phyloP scores from a whole-genome alignment of 2,797 vertebrate genomes.

The Tachyglossus aculeatus region DNA sequence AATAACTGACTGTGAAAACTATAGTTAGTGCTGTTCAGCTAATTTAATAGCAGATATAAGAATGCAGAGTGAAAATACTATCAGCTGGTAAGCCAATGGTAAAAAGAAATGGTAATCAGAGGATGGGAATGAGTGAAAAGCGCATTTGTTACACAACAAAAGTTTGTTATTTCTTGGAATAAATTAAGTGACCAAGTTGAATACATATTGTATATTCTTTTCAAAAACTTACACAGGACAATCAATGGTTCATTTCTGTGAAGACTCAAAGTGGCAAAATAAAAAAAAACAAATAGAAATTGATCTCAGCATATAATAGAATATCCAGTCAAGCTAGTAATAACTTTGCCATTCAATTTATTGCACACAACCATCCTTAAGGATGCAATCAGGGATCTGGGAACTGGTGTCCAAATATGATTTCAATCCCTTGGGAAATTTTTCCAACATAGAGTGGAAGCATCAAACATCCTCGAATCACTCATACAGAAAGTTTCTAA shows the following conservation, averaged over 20 bases:
- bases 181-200: neutral
- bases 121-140: neutral
- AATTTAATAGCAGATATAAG: slow-evolving; percentile 36
- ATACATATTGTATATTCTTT: slow-evolving; percentile 3
- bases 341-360: too few species aligned
- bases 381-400: too few species aligned
- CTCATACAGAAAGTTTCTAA: too few species aligned
- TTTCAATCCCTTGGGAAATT: too few species aligned
- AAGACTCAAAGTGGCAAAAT: slow-evolving; percentile 18
- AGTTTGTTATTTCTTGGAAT: neutral
- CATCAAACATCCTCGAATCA: too few species aligned
- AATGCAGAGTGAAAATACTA: neutral
- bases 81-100: neutral
- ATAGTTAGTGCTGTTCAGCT: slow-evolving; percentile 52
- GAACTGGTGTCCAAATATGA: too few species aligned
- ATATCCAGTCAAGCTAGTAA: slow-evolving; percentile 25
- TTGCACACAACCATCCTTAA: too few species aligned
- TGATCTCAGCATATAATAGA: neutral
- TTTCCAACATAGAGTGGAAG: too few species aligned
- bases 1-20: slow-evolving; percentile 65
- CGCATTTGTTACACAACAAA: neutral
- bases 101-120: neutral
- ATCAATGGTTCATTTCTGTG: neutral
- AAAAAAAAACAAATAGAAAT: neutral
- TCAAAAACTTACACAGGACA: slow-evolving; percentile 9